Percentiles rank a stretch among this genome's conserved stretches.
Evolutionary conservation across 1,140 invertebrate genomes (phyloP).

Genomic region (Hylaeus anthracinus): DNA sequence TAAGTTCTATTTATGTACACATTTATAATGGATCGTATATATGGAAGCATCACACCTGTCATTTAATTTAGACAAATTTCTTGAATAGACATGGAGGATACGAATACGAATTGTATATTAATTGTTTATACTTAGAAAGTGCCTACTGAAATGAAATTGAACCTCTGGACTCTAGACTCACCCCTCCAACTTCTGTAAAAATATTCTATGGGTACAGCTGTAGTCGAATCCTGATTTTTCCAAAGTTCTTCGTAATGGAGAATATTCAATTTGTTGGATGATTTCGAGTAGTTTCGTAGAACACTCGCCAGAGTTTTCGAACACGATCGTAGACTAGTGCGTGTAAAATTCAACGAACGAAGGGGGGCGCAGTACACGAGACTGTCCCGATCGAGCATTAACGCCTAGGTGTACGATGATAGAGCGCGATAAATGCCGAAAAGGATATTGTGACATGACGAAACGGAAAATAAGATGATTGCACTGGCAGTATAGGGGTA

Average conservation of each 20-base stretch:
- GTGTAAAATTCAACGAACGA: neutral
- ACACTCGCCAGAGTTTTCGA: neutral
- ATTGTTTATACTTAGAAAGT: no score
- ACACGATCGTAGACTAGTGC: neutral
- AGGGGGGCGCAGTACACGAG: neutral
- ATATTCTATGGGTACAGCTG: no score
- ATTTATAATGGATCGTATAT: no score
- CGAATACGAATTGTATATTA: no score
- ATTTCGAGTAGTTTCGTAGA: neutral
- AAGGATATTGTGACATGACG: constrained; percentile 66
- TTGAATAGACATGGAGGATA: no score
- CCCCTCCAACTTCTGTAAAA: no score
- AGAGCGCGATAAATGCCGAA: constrained; percentile 28
- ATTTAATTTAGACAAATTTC: no score
- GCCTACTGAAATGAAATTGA: no score
- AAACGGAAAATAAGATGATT: constrained; percentile 79
- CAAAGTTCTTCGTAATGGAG: neutral
- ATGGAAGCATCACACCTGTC: no score
- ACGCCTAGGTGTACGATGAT: constrained; percentile 28
- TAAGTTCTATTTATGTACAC: no score
- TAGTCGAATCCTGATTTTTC: no score
- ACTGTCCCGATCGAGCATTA: constrained; percentile 13
- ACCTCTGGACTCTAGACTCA: no score
- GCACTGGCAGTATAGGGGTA: constrained; percentile 84
- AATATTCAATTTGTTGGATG: neutral